Conservation (phyloP, 1,140 invertebrate species). For the Euura saliciscinereae region DNA sequence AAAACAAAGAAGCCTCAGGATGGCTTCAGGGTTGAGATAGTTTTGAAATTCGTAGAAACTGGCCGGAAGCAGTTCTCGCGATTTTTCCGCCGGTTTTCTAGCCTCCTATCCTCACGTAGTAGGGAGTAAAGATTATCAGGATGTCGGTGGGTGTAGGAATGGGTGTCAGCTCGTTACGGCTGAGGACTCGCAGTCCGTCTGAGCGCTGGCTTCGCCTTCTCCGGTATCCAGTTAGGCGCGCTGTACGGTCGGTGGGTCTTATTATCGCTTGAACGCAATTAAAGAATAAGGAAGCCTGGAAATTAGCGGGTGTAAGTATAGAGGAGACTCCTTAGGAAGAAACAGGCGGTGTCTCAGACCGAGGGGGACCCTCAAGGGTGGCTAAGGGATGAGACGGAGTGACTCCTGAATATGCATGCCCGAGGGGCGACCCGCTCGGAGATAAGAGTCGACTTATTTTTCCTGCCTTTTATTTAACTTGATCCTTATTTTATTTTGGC, state of each 20-base stretch:
- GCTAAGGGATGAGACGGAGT: conserved; percentile 20
- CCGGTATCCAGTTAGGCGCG: conserved; percentile 19
- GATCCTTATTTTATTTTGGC: conserved; percentile 55
- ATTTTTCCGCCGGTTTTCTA: conserved; percentile 17
- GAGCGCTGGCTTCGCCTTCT: conserved; percentile 10
- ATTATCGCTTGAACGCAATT: conserved; percentile 55
- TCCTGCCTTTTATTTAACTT: conserved; percentile 51
- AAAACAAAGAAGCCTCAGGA: conserved; percentile 32
- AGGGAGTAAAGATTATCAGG: conserved; percentile 45
- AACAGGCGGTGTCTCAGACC: conserved; percentile 10
- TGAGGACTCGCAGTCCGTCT: not conserved
- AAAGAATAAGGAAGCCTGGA: conserved; percentile 55
- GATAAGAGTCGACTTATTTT: conserved; percentile 58
- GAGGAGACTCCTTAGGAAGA: conserved; percentile 32
- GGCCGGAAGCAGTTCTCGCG: not conserved
- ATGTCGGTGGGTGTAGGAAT: conserved; percentile 43
- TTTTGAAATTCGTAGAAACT: conserved; percentile 8
- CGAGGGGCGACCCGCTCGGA: conserved; percentile 48
- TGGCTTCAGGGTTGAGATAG: not conserved
- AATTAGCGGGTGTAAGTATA: conserved; percentile 58
- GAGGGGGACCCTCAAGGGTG: conserved; percentile 21
- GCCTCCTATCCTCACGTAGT: not conserved
- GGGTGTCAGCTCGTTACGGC: conserved; percentile 48
- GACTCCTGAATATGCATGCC: conserved; percentile 57
- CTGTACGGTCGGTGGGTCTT: conserved; percentile 31